phyloP scores from a whole-genome alignment of 37 sponge, comb jelly and placozoan genomes.

The Chondrosia reniformis region DNA sequence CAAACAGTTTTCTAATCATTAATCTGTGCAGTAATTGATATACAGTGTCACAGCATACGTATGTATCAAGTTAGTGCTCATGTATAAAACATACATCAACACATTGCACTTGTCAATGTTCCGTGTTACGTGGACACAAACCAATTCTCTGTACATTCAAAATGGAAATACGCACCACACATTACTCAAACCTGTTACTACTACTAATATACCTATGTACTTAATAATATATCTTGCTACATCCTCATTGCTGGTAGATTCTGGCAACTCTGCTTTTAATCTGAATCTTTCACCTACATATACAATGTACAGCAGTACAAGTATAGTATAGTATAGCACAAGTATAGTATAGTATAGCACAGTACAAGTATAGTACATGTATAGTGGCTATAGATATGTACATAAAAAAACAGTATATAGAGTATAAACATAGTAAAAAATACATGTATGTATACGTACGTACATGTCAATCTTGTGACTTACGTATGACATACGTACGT shows the following conservation, averaged over 20 bases:
- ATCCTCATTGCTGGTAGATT: constrained; percentile 74
- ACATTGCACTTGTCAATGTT: constrained; percentile 91
- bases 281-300: constrained; percentile 69
- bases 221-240: constrained; percentile 64
- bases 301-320: no score
- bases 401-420: no score
- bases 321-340: no score
- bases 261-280: constrained; percentile 72
- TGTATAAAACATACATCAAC: constrained; percentile 81
- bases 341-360: no score
- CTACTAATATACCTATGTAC: constrained; percentile 14
- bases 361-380: no score
- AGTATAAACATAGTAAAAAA: no score
- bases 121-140: constrained; percentile 78
- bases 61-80: no score
- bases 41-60: no score
- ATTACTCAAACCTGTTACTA: neutral
- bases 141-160: constrained; percentile 50
- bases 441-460: no score
- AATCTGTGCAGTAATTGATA: constrained; percentile 33
- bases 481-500: no score
- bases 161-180: neutral
- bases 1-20: constrained; percentile 79
- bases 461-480: no score
- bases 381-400: no score